Evolutionary conservation across 2,888 invertebrate species (phyloP), one percentile per base, ranked within the genome.

Genomic region (Euphydryas editha): DNA sequence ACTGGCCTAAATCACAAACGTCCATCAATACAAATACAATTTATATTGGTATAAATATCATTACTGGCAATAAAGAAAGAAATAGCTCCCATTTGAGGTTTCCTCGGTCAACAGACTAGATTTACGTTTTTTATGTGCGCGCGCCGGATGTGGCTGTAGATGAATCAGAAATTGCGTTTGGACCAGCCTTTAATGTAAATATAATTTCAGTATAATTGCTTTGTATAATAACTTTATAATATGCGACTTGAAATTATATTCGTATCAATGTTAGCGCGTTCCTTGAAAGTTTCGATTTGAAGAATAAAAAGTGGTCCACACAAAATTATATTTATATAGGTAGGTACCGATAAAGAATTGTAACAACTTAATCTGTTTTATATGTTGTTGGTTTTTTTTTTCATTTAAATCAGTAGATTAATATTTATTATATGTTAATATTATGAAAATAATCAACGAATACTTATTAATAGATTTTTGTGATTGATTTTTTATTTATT

Each of bases 61-160:
- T 82, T 78, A 79, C 78, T 74, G 78, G 74, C 71, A 75, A 75
- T 76, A 73, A 81, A 80, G 78, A 81, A 80, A 79, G 84, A 85
- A 87, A 36, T 36, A 54, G 54, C 84, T 55, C 83, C 79, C 81
- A 86, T 90, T 92, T 89, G 90, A 86, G 88, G 88, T 90, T 86
- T 81, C 82, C 81, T 79, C 79, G 81, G 76, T 79, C 78, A 79
- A 79, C 76, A 76, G 73, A 72, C 80, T 75, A 76, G 77, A 76
- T 79, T 75, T 73, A 75, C 71, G 75, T 79, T 90, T 90, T 88
- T 88, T 86, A 79, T 83, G 81, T 82, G 80, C 88, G 81, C 86
- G 80, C 88, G 82, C 87, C 88, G 91, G 91, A 91, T 91, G 90
- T 80, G 87, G 85, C 72, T 62, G 66, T 78, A 44, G 74, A 67